phyloP scores from a whole-genome alignment of 2,888 invertebrate genomes.

The Phytoseiulus persimilis region DNA sequence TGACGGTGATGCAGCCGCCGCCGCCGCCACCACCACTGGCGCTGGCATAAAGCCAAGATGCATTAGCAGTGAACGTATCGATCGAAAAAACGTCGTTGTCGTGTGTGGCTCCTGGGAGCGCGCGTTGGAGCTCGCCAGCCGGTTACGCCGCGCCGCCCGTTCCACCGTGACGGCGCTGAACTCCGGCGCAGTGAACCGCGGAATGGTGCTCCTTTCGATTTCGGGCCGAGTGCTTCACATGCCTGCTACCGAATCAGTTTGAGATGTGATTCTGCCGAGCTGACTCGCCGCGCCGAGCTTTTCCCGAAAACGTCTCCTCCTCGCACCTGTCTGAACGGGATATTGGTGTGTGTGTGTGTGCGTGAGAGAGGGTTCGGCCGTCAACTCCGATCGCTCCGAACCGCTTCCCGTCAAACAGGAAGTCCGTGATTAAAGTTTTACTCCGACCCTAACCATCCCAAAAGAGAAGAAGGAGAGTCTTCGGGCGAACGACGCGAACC shows the following conservation, averaged over 20 bases:
- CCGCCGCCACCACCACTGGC: background rate
- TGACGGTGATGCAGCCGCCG: background rate
- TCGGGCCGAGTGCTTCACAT: too few species aligned
- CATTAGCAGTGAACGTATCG: background rate
- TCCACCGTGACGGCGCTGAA: too few species aligned
- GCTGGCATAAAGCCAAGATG: conserved; percentile 5
- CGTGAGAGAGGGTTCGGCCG: too few species aligned
- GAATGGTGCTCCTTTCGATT: too few species aligned
- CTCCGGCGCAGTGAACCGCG: too few species aligned
- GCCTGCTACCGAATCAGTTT: too few species aligned
- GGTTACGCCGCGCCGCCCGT: background rate
- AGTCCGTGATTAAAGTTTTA: background rate
- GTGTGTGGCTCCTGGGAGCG: too few species aligned
- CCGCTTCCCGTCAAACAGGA: background rate
- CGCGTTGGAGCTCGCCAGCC: background rate
- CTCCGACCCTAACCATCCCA: background rate
- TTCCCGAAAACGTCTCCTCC: too few species aligned
- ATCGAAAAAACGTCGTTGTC: background rate
- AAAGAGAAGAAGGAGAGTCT: background rate
- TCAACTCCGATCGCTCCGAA: background rate
- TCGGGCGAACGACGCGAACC: background rate
- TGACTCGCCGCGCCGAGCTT: too few species aligned
- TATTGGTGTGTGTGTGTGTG: background rate
- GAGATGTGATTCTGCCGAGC: too few species aligned
- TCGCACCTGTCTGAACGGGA: background rate